Evolutionary conservation across 2,113 vertebrate genomes (phyloP), one percentile per base, ranked within the genome.

Genomic region (Dasypus novemcinctus): DNA sequence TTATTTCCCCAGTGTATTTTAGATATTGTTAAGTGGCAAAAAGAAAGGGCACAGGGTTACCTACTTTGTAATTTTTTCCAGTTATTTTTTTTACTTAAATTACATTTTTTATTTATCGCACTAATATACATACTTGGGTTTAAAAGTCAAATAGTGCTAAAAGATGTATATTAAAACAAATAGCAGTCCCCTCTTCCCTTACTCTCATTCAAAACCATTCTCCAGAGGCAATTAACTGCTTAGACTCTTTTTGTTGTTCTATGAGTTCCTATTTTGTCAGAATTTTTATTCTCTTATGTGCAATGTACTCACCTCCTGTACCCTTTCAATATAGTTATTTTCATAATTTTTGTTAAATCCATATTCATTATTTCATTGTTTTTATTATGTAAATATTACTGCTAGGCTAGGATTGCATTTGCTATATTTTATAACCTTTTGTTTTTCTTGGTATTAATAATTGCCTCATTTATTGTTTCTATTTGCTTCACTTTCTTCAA

Each of bases 301-400:
- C 5, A 31, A 1, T 84, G 29, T 75, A 31, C 31, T 78, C 12
- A 74, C 57, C 14, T 68, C 8, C 33, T 64, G 0, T 76, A 49
- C 61, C 57, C 64, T 96, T 95, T 95, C 33, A 91, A 18, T 46
- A 52, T 49, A 74, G 8, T 68, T 83, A 63, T 90, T 93, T 75
- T 18, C 20, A 90, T 59, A 84, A 12, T 36, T 75, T 92, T 95
- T 64, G 33, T 88, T 93, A 81, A 82, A 82, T 81, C 6, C 33
- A 33, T 57, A 52, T 71, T 79, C 20, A 15, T 69, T 5, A 25
- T 33, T 91, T 91, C 83, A 20, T 81, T 57, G 33, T 43, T 96
- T 92, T 91, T 90, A 9, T 18, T 41, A 63, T 15, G 21, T 68
- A 90, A 76, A 64, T 71, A 54, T 36, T 57, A 69, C 92, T 86